Percentiles rank a stretch among this genome's conserved stretches.
Evolutionary conservation across 2,888 invertebrate species (phyloP).

Genomic region (Nemoura dubitans): DNA sequence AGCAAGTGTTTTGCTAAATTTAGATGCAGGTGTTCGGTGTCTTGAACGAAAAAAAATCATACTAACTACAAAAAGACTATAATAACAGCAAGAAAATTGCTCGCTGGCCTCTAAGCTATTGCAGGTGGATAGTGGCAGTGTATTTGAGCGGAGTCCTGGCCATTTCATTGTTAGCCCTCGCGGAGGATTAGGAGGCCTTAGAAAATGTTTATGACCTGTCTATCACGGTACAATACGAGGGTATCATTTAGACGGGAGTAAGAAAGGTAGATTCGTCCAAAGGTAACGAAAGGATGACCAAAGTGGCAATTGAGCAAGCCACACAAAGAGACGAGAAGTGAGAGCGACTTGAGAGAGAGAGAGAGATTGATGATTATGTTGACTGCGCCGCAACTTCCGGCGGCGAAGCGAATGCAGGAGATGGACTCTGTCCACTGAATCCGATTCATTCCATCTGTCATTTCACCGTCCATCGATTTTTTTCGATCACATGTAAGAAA

Average conservation of each 20-base stretch:
- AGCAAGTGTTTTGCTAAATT: not conserved
- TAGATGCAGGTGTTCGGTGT: not conserved
- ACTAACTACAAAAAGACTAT: not conserved
- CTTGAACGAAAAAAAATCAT: not conserved
- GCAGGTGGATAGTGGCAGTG: too few relatives aligned
- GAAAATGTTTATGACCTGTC: not conserved
- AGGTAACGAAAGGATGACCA: not conserved
- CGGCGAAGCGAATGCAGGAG: not conserved
- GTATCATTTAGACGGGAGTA: not conserved
- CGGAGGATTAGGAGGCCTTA: not conserved
- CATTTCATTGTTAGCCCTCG: not conserved
- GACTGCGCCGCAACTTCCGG: not conserved
- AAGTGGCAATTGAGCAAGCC: not conserved
- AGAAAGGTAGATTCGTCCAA: not conserved
- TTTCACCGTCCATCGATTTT: not conserved
- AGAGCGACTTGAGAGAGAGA: not conserved
- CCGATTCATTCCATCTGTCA: not conserved
- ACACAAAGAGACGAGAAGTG: not conserved
- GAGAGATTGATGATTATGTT: not conserved
- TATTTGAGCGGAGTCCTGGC: not conserved
- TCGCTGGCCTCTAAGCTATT: too few relatives aligned
- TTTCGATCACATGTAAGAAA: not conserved
- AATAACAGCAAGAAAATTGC: too few relatives aligned
- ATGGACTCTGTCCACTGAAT: not conserved
- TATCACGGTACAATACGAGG: not conserved